Evolutionary conservation across 2,888 invertebrate species (phyloP).

Genomic region (Acronicta leporina): DNA sequence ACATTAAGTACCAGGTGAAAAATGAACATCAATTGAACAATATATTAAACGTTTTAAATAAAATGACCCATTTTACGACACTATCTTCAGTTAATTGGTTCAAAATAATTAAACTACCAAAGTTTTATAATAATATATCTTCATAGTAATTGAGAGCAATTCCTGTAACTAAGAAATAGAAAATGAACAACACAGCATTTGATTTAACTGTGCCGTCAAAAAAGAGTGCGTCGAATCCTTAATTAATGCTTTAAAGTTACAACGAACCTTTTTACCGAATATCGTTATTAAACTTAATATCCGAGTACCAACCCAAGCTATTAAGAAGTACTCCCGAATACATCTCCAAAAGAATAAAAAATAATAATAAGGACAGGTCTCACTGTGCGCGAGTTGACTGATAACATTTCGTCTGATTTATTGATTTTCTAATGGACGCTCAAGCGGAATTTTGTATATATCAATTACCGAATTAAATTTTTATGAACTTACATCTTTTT

Average conservation of each 20-base stretch:
- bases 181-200: slow-evolving; percentile 32
- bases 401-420: neutral
- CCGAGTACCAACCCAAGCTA: slow-evolving; percentile 61
- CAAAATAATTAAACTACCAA: slow-evolving; percentile 18
- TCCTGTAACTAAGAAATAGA: slow-evolving; percentile 25
- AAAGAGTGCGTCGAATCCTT: slow-evolving; percentile 77
- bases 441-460: too few relatives aligned
- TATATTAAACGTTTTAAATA: slow-evolving; percentile 13
- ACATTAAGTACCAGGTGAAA: slow-evolving; percentile 28
- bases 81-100: slow-evolving; percentile 25
- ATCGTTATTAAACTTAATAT: slow-evolving; percentile 66
- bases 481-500: too few relatives aligned
- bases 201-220: slow-evolving; percentile 61
- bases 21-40: slow-evolving; percentile 10
- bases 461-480: too few relatives aligned
- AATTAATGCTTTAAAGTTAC: slow-evolving; percentile 77
- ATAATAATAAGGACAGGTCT: slow-evolving; percentile 65
- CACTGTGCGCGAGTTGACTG: slow-evolving; percentile 25
- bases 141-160: slow-evolving; percentile 23
- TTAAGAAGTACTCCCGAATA: slow-evolving; percentile 70
- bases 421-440: too few relatives aligned
- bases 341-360: slow-evolving; percentile 70
- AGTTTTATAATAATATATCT: slow-evolving; percentile 24
- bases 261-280: slow-evolving; percentile 66
- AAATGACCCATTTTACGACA: slow-evolving; percentile 35